phyloP scores from a whole-genome alignment of 2,113 vertebrate species.

The Tringa solitaria region DNA sequence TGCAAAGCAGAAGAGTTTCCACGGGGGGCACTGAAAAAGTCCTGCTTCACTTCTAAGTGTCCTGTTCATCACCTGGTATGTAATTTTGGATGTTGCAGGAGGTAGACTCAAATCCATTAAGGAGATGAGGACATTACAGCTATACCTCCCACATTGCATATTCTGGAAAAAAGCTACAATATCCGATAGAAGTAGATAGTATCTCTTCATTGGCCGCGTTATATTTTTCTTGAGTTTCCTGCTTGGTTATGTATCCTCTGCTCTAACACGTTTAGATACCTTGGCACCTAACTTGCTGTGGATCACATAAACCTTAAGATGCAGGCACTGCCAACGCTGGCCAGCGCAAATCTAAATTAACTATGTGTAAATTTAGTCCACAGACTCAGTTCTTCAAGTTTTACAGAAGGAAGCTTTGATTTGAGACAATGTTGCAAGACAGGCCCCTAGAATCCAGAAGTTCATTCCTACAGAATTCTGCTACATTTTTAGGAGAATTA shows the following conservation, averaged over 20 bases:
- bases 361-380: not conserved
- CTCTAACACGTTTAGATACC: not conserved
- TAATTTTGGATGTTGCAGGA: not conserved
- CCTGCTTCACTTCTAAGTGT: not conserved
- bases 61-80: not conserved
- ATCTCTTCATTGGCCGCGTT: not conserved
- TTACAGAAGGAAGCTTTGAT: not conserved
- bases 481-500: not conserved
- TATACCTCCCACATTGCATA: not conserved
- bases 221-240: not conserved
- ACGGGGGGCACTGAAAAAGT: not conserved
- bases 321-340: not conserved
- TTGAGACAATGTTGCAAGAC: not conserved
- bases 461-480: not conserved
- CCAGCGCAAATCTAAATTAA: not conserved
- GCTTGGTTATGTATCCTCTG: not conserved
- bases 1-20: not conserved
- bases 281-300: not conserved
- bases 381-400: not conserved
- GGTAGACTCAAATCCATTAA: not conserved
- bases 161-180: not conserved
- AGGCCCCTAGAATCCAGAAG: not conserved
- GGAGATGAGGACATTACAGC: not conserved
- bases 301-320: not conserved
- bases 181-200: not conserved